These are phyloP conservation scores for Microplitis demolitor DNA, from an alignment of 1,140 invertebrate genomes.

Conservation along the genomic window DNA sequence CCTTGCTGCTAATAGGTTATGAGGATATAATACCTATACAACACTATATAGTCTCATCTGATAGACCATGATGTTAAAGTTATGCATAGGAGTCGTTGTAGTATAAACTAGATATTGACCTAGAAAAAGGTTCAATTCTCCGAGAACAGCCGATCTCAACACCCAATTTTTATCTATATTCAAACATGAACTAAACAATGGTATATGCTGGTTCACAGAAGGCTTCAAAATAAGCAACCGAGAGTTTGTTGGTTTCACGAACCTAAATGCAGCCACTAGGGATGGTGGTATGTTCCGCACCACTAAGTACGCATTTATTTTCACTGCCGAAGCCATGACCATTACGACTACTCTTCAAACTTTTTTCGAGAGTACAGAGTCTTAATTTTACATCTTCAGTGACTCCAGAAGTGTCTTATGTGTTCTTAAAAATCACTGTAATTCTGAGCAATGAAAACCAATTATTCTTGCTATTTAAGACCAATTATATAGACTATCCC, in stretches of 20 bases:
- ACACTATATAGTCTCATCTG: neutral
- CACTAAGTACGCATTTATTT: neutral
- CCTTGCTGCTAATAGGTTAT: neutral
- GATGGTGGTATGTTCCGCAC: neutral
- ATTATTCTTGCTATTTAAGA: neutral
- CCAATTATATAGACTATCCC: neutral
- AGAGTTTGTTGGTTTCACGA: constrained; percentile 4
- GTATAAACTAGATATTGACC: neutral
- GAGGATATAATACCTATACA: constrained; percentile 1
- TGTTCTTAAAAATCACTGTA: neutral
- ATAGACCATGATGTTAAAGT: constrained; percentile 9
- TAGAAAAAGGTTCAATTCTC: neutral
- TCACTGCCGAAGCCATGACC: constrained; percentile 15
- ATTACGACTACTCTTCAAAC: neutral
- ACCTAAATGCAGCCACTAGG: neutral
- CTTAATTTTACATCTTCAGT: neutral
- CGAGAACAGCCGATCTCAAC: neutral
- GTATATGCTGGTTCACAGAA: constrained; percentile 12
- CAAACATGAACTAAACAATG: neutral
- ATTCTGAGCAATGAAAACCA: neutral
- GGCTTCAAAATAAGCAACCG: neutral
- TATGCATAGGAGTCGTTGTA: constrained; percentile 1
- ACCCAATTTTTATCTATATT: constrained; percentile 1
- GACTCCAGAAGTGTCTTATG: constrained; percentile 12
- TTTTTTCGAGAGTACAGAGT: neutral